Evolutionary conservation across 2,113 vertebrate genomes (phyloP).

Genomic region (Nycticebus coucang): DNA sequence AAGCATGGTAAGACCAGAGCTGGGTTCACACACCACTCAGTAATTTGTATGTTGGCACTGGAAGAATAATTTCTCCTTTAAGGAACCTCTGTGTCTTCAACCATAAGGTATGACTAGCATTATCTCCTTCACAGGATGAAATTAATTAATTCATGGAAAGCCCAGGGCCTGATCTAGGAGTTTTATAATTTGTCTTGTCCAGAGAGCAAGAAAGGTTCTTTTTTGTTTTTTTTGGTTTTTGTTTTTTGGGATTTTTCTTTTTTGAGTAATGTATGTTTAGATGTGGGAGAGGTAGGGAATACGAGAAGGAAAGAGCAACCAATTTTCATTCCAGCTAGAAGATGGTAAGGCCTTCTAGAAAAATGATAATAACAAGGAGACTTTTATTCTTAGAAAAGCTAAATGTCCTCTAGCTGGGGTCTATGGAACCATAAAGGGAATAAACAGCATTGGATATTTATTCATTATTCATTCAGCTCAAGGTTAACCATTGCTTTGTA

Average conservation of each 20-base stretch:
- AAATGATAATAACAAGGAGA: neutral
- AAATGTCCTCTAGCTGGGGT: neutral
- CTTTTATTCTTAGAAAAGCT: neutral
- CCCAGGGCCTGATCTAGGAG: neutral
- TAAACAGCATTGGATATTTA: neutral
- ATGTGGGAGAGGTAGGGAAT: neutral
- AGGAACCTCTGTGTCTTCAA: neutral
- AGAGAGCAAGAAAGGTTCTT: neutral
- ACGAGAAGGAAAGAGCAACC: neutral
- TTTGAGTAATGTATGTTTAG: neutral
- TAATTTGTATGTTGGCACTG: neutral
- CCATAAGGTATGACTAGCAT: neutral
- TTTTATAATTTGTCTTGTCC: neutral
- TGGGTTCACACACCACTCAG: neutral
- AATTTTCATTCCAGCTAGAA: conserved; percentile 7
- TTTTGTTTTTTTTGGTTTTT: neutral
- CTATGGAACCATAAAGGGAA: neutral
- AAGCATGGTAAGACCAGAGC: neutral
- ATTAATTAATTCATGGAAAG: neutral
- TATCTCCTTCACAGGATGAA: neutral
- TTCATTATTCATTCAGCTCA: neutral
- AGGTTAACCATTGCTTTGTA: neutral
- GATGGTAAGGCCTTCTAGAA: neutral
- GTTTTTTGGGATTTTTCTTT: neutral
- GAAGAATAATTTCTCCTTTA: neutral